Conservation (phyloP, 2,797 vertebrate species). For the Anguilla anguilla region DNA sequence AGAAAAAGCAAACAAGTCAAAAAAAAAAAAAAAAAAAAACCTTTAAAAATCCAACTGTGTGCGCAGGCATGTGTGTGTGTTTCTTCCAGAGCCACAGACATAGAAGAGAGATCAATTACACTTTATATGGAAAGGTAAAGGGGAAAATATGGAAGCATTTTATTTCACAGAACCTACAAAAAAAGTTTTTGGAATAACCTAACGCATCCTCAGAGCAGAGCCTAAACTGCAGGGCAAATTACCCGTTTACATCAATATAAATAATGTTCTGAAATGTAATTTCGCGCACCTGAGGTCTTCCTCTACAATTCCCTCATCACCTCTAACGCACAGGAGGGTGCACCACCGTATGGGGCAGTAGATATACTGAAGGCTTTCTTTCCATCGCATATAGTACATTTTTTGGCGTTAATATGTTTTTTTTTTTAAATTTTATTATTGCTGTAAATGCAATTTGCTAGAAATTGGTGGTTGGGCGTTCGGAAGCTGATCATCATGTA, state of each 20-base stretch:
- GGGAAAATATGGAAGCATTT: neutral
- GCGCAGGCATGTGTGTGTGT: neutral
- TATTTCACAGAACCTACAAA: neutral
- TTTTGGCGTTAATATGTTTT: neutral
- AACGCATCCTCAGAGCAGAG: neutral
- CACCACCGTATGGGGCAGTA: neutral
- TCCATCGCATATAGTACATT: neutral
- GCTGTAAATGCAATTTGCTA: neutral
- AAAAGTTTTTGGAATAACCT: neutral
- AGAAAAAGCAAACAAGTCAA: neutral
- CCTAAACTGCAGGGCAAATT: neutral
- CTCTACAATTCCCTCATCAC: neutral
- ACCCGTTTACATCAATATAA: neutral
- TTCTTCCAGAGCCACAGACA: no score
- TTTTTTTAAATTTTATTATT: neutral
- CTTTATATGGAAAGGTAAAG: neutral
- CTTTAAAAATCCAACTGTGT: neutral
- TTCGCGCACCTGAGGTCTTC: neutral
- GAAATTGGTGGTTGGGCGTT: neutral
- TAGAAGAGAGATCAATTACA: neutral
- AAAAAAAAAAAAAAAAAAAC: neutral
- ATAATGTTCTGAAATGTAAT: neutral
- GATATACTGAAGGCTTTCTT: neutral
- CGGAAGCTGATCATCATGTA: neutral
- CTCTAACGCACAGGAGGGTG: neutral